Base-by-base conservation (phyloP, 30 jellyfish, hydroid and myxozoan genomes). In the Euphysa ruthae region DNA sequence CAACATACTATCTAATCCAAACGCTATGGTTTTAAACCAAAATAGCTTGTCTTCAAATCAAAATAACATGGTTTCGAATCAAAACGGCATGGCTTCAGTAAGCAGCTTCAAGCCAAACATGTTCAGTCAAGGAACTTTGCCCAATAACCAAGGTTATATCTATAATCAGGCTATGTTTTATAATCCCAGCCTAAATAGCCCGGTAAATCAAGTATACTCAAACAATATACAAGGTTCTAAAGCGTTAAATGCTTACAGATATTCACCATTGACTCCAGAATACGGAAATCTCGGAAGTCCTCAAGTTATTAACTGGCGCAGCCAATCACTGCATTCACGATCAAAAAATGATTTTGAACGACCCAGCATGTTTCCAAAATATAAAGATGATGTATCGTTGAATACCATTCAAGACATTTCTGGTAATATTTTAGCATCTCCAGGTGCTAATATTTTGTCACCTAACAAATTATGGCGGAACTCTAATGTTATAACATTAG, bases 231-330 rank as follows among this genome's bases (percentile, higher is more conserved):
- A 56, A 27, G 30, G 69, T 56, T 56, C 2, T 42, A 56, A 18
- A 14, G 75, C 25, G 19, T n/a, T n/a, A n/a, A n/a, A n/a, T n/a
- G n/a, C n/a, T n/a, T n/a, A n/a, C n/a, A n/a, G n/a, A n/a, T 27
- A 62, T 25, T 6, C 75, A 0, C 16, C 70, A 27, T 22, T n/a
- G 14, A 6, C 30, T 1, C 35, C 27, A 22, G 16, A 42, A 7
- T 63, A 16, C 26, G 77, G 77, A 15, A 44, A 25, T 13, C 58
- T 63, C 42, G 77, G 77, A 7, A 63, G 77, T n/a, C 77, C 77
- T 15, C 77, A 31, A 63, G 70, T 63, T 32, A 26, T 30, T 24
- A 63, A 63, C 24, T 30, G 61, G 71, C 35, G 4, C 35, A 42
- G 14, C 31, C 34, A 43, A n/a, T 42, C 16, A 7, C 8, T 63